Conservation (phyloP, 2,797 vertebrate species). For the Telmatherina bonti region DNA sequence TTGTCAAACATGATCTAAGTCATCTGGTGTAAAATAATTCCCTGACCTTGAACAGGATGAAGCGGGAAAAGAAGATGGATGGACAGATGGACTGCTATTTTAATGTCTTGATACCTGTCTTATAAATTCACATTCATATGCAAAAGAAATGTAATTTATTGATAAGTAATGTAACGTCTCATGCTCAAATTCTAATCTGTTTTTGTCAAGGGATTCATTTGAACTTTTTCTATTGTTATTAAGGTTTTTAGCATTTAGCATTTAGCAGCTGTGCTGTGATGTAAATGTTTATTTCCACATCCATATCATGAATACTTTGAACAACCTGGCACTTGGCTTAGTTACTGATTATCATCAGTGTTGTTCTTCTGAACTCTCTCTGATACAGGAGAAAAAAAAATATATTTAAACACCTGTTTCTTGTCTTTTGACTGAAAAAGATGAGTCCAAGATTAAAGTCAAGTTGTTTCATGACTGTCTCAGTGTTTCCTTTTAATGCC, state of each 20-base stretch:
- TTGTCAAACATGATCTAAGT: no score
- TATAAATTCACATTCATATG: not conserved
- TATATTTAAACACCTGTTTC: conserved; percentile 60
- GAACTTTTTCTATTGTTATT: not conserved
- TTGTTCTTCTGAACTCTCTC: conserved; percentile 33
- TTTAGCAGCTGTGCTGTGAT: not conserved
- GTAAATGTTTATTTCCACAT: not conserved
- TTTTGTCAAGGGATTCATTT: not conserved
- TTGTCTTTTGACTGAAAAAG: conserved; percentile 32
- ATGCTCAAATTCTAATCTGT: not conserved
- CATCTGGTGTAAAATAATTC: no score
- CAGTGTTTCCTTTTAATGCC: conserved; percentile 28
- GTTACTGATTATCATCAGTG: conserved; percentile 60
- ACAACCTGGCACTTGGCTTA: not conserved
- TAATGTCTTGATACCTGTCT: no score
- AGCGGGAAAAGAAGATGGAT: no score
- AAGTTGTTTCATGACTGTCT: conserved; percentile 15
- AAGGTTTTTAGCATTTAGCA: conserved; percentile 3
- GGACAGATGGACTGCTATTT: no score
- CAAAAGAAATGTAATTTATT: no score
- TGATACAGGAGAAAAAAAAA: conserved; percentile 29
- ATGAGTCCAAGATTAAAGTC: conserved; percentile 3
- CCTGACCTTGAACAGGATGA: no score
- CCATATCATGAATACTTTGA: not conserved
- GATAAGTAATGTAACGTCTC: not conserved